Evolutionary conservation across 2,888 invertebrate genomes (phyloP), one percentile per base, ranked within the genome.

Genomic region (Xylota sylvarum): DNA sequence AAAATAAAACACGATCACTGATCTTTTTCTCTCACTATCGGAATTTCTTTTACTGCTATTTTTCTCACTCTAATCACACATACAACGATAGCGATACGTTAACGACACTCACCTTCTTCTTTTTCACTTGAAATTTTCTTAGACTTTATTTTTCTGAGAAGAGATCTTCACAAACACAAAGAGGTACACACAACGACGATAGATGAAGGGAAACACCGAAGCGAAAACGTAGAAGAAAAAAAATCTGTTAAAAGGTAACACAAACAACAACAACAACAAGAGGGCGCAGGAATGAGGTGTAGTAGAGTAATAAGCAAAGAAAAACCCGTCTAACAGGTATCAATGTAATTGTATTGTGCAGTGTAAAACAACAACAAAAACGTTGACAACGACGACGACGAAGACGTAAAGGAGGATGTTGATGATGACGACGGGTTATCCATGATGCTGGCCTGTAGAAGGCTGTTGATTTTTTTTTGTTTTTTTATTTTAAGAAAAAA

Each of bases 301-400:
- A n/a, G 23, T 58, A 62, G 35, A 30, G 17, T 30, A 27, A 60
- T 27, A 62, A 60, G n/a, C 6, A 35, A 19, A 30, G 14, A 43
- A 58, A 67, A 78, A 86, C 86, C 86, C 73, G 86, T 86, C 77
- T 86, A 86, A 77, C 82, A 78, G 86, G 82, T 86, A 82, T 82
- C 72, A 77, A 73, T 67, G 81, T 64, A 73, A 77, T 81, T 86
- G 86, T 86, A 81, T 81, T 72, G 86, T 78, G 82, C 62, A 58
- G 64, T 69, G 62, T 43, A 30, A 62, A 52, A 78, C 67, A 77
- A 82, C 67, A 81, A 76, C 70, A 80, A 76, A 43, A 48, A 7
- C 35, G 58, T 43, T 50, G 81, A 73, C 77, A 50, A 72, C 60
- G 74, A 56, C 60, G 62, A 72, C 35, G 43, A 82, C 60, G 32